These are phyloP conservation scores for Fistularia tabacaria DNA, from an alignment of 2,797 vertebrate species.

Conservation along the genomic window DNA sequence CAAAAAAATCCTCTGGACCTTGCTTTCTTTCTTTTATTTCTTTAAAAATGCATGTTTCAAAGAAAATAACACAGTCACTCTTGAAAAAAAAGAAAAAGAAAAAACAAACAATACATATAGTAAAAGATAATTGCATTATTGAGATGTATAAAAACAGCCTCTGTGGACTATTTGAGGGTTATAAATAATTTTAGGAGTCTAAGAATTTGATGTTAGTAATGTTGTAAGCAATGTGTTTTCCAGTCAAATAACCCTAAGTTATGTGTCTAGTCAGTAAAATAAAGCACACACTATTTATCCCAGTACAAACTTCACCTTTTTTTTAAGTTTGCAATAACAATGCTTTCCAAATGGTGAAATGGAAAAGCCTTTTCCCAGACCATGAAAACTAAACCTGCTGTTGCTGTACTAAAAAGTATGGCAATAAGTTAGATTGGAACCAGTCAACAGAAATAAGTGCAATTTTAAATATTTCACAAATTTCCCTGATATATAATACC, in stretches of 20 bases:
- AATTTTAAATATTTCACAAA: constrained; percentile 15
- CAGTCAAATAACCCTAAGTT: constrained; percentile 19
- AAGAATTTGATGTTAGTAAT: constrained; percentile 8
- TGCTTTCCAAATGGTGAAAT: constrained; percentile 17
- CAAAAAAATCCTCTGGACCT: neutral
- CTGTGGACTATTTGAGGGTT: constrained; percentile 24
- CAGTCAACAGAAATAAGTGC: constrained; percentile 14
- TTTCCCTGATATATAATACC: constrained; percentile 11
- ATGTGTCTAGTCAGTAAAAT: constrained; percentile 17
- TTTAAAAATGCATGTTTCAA: too few species aligned
- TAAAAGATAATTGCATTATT: constrained; percentile 38
- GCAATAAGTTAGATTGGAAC: constrained; percentile 12
- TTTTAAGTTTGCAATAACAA: constrained; percentile 27
- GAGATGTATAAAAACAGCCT: constrained; percentile 33
- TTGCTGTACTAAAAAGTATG: neutral
- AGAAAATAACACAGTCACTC: too few species aligned
- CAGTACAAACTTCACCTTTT: constrained; percentile 27
- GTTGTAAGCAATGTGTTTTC: constrained; percentile 7
- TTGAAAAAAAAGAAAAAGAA: neutral
- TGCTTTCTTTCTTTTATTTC: too few species aligned
- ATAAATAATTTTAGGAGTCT: constrained; percentile 15
- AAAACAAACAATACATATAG: constrained; percentile 28
- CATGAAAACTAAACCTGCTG: too few species aligned
- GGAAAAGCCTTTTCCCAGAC: neutral
- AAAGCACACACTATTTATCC: constrained; percentile 17